phyloP scores from a whole-genome alignment of 2,797 vertebrate genomes.

The Myiotriccus ornatus region DNA sequence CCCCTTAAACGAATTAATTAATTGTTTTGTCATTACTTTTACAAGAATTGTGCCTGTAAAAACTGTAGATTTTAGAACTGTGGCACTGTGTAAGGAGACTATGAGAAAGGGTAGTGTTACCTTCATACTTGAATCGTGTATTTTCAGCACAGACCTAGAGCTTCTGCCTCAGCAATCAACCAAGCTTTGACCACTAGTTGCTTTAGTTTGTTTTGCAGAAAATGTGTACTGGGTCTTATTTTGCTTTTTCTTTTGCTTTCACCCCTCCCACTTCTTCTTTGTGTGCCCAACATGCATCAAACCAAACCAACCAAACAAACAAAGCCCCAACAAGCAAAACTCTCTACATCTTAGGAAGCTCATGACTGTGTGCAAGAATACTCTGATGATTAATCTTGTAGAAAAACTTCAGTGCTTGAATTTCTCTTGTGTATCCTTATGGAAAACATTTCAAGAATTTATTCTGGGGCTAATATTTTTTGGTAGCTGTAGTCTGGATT shows the following conservation, averaged over 20 bases:
- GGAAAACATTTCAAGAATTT: background rate
- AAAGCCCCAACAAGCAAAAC: background rate
- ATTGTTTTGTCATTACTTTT: background rate
- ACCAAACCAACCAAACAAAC: background rate
- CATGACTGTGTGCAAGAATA: background rate
- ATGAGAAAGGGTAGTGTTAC: background rate
- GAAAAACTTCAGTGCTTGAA: background rate
- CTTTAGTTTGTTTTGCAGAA: background rate
- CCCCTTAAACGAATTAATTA: background rate
- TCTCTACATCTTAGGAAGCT: background rate
- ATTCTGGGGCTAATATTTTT: background rate
- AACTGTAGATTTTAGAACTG: background rate
- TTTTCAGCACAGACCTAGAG: background rate
- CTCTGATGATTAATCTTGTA: background rate
- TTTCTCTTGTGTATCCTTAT: background rate
- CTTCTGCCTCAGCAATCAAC: background rate
- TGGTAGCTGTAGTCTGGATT: background rate
- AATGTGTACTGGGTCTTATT: background rate
- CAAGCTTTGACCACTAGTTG: background rate
- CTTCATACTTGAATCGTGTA: background rate
- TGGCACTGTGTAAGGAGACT: background rate
- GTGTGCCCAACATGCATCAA: background rate
- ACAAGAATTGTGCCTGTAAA: background rate
- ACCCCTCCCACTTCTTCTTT: background rate
- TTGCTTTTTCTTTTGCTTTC: background rate